Evolutionary conservation across 2,888 invertebrate species (phyloP).

Genomic region (Diogma glabrata): DNA sequence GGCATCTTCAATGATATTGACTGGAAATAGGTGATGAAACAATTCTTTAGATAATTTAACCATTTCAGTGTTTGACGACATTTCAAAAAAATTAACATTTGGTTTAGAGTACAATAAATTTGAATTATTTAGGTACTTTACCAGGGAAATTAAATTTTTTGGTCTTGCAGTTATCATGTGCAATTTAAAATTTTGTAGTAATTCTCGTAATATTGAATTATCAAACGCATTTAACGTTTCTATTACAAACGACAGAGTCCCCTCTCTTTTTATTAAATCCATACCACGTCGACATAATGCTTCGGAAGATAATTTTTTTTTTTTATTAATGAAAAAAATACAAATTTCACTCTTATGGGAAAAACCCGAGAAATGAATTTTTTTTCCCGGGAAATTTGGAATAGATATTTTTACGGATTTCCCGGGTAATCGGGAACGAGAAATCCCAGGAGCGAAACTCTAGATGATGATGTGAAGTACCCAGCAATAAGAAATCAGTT

Average conservation of each 20-base stretch:
- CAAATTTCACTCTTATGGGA: background rate
- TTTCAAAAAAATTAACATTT: slow-evolving; percentile 7
- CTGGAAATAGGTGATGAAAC: slow-evolving; percentile 7
- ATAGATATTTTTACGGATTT: background rate
- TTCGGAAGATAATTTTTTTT: no score
- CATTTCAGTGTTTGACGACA: slow-evolving; percentile 6
- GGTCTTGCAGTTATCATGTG: slow-evolving; percentile 8
- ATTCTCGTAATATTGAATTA: slow-evolving; percentile 9
- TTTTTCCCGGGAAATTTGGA: background rate
- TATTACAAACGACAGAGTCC: slow-evolving; percentile 6
- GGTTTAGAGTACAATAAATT: no score
- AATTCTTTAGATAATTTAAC: slow-evolving; percentile 7
- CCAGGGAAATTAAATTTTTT: slow-evolving; percentile 10
- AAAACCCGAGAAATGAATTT: background rate
- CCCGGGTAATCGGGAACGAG: background rate
- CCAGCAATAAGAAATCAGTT: no score
- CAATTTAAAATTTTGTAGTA: slow-evolving; percentile 7
- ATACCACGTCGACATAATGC: no score
- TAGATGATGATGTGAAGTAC: no score
- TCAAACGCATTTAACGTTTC: slow-evolving; percentile 9
- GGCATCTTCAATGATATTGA: slow-evolving; percentile 4
- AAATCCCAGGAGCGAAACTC: background rate
- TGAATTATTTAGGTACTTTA: slow-evolving; percentile 7
- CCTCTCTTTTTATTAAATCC: slow-evolving; percentile 6
- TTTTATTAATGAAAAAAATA: background rate